Base-by-base conservation (phyloP, 2,113 vertebrate genomes). In the Atrichornis clamosus region DNA sequence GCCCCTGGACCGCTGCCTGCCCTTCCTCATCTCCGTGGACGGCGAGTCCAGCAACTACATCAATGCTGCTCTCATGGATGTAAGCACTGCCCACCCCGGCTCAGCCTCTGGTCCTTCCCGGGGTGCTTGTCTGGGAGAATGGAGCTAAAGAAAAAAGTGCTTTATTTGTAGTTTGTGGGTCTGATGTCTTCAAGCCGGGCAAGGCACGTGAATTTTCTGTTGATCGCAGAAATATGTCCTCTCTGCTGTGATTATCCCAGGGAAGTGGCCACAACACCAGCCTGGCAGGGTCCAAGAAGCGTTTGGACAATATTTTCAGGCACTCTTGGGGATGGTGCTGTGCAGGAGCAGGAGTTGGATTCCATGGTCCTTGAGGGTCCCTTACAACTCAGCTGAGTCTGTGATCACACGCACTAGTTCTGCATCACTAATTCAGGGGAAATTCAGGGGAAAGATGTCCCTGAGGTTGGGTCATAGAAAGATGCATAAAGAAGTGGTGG, bases 21-120 rank as follows among this genome's bases (percentile, higher is more conserved):
- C 99, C 47, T 99, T 99, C 97, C 99, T 99, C 95, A 99, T 99
- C 96, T 99, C 99, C 0, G 99, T 99, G 84, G 99, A 99, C 6
- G 99, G 99, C 2, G 99, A 99, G 93, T 99, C 99, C 75, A 99
- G 99, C 97, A 99, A 99, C 95, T 99, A 99, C 97, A 99, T 99
- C 97, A 99, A 99, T 2, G 99, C 99, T 44, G 99, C 99, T 1
- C 97, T 99, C 90, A 99, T 99, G 99, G 99, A 99, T 10, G 99
- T 99, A 97, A 98, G 99, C 73, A 7, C 87, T 18, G n/a, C n/a
- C n/a, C n/a, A n/a, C n/a, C 39, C 39, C 13, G 39, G 39, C 39
- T 41, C 39, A 41, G 39, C 39, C 39, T 9, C 39, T 41, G 3
- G 41, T 72, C 3, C 0, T 60, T 52, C 78, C 49, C 37, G 1